phyloP scores from a whole-genome alignment of 2,888 invertebrate species.

The Torymus tubicola region DNA sequence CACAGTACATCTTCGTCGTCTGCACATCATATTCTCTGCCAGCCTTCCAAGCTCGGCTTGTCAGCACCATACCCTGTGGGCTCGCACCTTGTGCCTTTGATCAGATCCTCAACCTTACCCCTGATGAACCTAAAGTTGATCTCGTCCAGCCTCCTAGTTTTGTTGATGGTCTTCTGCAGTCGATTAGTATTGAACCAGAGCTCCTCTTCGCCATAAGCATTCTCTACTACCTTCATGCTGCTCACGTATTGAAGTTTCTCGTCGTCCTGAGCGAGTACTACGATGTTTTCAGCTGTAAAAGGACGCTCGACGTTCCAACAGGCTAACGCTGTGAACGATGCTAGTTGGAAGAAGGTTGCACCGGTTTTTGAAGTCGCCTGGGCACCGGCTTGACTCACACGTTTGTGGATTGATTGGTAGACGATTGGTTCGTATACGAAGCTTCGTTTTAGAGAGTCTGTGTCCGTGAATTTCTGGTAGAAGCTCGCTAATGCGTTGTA shows the following conservation, averaged over 20 bases:
- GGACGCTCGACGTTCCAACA: constrained; percentile 75
- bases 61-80: constrained; percentile 56
- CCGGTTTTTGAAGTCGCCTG: constrained; percentile 73
- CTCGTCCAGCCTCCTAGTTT: constrained; percentile 67
- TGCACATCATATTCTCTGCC: constrained; percentile 66
- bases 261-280: constrained; percentile 69
- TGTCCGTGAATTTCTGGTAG: constrained; percentile 70
- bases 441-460: constrained; percentile 67
- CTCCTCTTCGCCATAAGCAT: constrained; percentile 69
- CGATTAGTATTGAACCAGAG: constrained; percentile 74
- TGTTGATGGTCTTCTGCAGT: constrained; percentile 74
- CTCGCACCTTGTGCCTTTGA: constrained; percentile 71
- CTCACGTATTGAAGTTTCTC: constrained; percentile 72
- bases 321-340: constrained; percentile 73
- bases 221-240: constrained; percentile 72
- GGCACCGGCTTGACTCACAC: constrained; percentile 73
- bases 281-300: constrained; percentile 71
- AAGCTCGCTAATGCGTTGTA: constrained; percentile 75
- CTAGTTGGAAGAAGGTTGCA: constrained; percentile 75
- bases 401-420: constrained; percentile 70
- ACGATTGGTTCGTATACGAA: constrained; percentile 67
- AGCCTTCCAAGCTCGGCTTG: constrained; percentile 65
- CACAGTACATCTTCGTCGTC: background rate
- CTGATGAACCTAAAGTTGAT: constrained; percentile 71
- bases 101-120: constrained; percentile 71